Base-by-base conservation (phyloP, 2,888 invertebrate genomes). In the Apomyelois bistriatella region DNA sequence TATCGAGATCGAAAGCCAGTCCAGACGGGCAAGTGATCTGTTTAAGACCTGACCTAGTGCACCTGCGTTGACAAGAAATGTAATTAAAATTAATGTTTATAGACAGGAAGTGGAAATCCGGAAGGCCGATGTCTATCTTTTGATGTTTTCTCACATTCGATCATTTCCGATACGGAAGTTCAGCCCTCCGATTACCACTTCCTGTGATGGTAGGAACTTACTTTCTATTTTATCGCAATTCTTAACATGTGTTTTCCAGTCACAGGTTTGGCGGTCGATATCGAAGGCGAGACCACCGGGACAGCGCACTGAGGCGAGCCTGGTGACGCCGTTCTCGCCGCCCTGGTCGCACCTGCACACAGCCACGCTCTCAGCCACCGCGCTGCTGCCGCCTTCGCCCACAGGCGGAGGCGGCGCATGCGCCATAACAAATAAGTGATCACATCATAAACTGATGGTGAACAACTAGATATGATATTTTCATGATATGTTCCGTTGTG, bases 11-110 rank as follows among this genome's bases (percentile, higher is more conserved):
- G 94, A 98, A 98, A 92, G 97, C 95, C 94, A 98, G 94, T 93
- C 97, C 97, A 90, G 96, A 96, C 89, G 98, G 97, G 92, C 98
- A 98, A 92, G 96, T 96, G 93, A 98, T 96, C 94, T 96, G 95
- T 95, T 96, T 96, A 93, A 97, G 95, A 93, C 96, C 96, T 93
- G 96, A 95, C 93, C 94, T 96, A 93, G 96, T 97, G 94, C 97
- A 97, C 95, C 95, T 95, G 93, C 78, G 90, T 91, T 91, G 89
- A 90, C 84, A 90, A 92, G 87, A 92, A 91, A 90, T 82, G 74
- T 76, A 65, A 78, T 86, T 89, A 84, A 88, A 83, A 81, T 76
- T 79, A 79, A 79, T 70, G 70, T 67, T 65, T 61, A 59, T 59
- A 62, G 70, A 53, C 63, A 80, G 86, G 89, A 90, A 90, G 83